phyloP scores from a whole-genome alignment of 53 echinoderm and acorn worm genomes.

The Astropecten irregularis region DNA sequence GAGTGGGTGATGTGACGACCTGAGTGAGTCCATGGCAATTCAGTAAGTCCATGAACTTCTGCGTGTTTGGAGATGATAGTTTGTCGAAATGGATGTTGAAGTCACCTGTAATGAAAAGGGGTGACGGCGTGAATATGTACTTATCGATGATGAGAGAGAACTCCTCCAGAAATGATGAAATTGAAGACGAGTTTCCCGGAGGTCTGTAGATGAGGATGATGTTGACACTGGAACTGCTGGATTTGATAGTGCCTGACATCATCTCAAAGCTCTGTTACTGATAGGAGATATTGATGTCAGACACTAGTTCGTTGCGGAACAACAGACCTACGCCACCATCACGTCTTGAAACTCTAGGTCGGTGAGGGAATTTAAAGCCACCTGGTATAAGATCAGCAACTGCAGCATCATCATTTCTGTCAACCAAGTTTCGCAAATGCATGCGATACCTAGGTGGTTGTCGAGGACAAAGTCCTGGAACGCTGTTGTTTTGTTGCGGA shows the following conservation, averaged over 20 bases:
- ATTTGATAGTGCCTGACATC: constrained; percentile 6
- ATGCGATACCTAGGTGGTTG: not conserved
- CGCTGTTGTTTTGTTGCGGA: not conserved
- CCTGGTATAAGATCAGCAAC: constrained; percentile 15
- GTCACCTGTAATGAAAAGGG: not conserved
- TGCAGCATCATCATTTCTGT: constrained; percentile 14
- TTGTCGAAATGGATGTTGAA: constrained; percentile 18
- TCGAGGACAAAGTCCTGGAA: constrained; percentile 12
- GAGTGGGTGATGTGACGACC: no score
- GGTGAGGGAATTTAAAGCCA: constrained; percentile 27
- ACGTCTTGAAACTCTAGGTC: constrained; percentile 23
- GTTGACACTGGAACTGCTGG: constrained; percentile 6
- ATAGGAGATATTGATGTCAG: not conserved
- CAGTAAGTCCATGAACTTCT: no score
- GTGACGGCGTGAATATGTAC: not conserved
- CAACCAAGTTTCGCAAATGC: constrained; percentile 42
- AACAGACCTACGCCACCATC: no score
- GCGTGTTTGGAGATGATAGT: constrained; percentile 11
- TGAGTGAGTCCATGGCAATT: no score
- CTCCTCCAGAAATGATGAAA: constrained; percentile 13
- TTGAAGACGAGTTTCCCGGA: not conserved
- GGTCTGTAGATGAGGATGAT: no score
- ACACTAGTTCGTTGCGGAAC: not conserved
- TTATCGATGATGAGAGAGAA: no score
- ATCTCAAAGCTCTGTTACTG: constrained; percentile 12